Conservation (phyloP, 2,797 vertebrate species). For the Pangasius krempfi region DNA sequence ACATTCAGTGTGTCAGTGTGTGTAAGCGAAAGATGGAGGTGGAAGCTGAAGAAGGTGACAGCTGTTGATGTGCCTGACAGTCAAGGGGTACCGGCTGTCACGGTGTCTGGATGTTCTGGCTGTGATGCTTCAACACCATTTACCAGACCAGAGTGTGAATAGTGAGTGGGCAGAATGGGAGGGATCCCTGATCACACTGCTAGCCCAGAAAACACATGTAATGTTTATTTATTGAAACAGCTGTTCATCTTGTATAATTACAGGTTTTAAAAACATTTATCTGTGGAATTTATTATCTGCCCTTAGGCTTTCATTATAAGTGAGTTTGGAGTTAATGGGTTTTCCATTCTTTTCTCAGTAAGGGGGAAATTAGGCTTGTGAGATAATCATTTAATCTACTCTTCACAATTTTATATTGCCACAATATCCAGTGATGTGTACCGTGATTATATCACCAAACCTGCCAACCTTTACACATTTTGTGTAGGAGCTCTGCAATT, state of each 20-base stretch:
- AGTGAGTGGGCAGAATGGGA: constrained; percentile 13
- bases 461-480: neutral
- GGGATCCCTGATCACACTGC: neutral
- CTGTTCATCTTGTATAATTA: neutral
- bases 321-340: neutral
- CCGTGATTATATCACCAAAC: neutral
- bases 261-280: neutral
- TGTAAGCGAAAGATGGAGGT: neutral
- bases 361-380: neutral
- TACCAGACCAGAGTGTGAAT: neutral
- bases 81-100: constrained; percentile 3
- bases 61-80: constrained; percentile 16
- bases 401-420: neutral
- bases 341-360: neutral
- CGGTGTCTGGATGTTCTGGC: neutral
- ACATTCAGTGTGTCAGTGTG: neutral
- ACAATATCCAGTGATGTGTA: neutral
- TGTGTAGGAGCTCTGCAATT: neutral
- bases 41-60: constrained; percentile 2
- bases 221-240: neutral
- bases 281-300: neutral
- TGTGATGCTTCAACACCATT: neutral
- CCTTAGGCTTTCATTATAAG: neutral
- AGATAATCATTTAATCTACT: neutral
- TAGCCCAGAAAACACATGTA: neutral